These are phyloP conservation scores for Novumbra hubbsi DNA, from an alignment of 2,797 vertebrate genomes.

Conservation along the genomic window DNA sequence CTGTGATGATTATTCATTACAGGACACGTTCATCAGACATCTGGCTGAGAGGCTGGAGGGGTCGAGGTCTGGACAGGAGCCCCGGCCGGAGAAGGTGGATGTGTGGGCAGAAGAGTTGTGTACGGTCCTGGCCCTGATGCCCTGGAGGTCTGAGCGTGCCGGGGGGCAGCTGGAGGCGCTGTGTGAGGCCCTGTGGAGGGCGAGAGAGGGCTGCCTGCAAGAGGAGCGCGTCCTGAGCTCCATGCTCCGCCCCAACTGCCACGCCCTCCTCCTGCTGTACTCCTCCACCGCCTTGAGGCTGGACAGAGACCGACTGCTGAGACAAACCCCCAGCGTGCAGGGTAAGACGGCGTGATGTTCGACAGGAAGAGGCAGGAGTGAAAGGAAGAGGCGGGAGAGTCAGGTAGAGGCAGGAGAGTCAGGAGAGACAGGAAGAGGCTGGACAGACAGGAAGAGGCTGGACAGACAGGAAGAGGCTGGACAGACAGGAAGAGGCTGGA, in stretches of 20 bases:
- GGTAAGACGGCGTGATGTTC: constrained; percentile 61
- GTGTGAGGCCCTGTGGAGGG: constrained; percentile 81
- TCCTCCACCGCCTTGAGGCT: constrained; percentile 75
- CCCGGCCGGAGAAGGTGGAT: constrained; percentile 50
- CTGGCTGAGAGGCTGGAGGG: constrained; percentile 72
- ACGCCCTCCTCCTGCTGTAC: constrained; percentile 74
- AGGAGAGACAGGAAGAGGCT: no score
- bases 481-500: no score
- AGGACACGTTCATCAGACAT: constrained; percentile 78
- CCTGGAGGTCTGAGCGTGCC: constrained; percentile 63
- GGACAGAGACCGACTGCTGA: constrained; percentile 75
- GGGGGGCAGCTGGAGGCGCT: constrained; percentile 74
- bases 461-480: no score
- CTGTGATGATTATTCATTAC: background rate
- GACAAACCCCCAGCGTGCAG: constrained; percentile 63
- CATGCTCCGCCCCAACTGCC: constrained; percentile 76
- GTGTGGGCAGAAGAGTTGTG: constrained; percentile 76
- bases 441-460: no score
- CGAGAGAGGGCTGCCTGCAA: constrained; percentile 70
- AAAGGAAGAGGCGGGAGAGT: no score
- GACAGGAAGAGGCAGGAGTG: no score
- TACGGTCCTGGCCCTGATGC: constrained; percentile 75
- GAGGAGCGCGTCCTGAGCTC: constrained; percentile 85
- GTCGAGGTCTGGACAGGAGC: constrained; percentile 53
- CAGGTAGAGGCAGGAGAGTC: no score